These are phyloP conservation scores for Numenius arquata DNA, from an alignment of 2,113 vertebrate species.

Conservation along the genomic window DNA sequence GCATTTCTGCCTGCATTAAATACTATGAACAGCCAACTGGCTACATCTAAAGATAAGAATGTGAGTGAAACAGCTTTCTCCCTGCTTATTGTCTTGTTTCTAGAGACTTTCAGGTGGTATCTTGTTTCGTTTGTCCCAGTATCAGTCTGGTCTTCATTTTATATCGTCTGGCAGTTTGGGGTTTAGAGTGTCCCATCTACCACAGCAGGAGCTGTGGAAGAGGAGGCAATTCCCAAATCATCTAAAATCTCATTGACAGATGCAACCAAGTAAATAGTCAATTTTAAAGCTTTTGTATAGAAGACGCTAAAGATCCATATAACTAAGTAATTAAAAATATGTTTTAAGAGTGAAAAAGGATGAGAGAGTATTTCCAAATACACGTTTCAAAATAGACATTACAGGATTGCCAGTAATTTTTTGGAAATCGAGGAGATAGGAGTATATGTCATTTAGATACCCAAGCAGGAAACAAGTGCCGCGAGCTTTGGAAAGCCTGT, in stretches of 20 bases:
- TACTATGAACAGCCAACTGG: neutral
- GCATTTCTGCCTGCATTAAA: neutral
- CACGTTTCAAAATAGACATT: neutral
- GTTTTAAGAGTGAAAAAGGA: neutral
- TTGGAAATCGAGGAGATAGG: neutral
- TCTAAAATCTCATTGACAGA: neutral
- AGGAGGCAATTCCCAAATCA: neutral
- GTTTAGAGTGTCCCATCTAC: neutral
- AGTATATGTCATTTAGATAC: constrained; percentile 14
- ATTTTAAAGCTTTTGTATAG: neutral
- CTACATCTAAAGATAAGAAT: accelerated
- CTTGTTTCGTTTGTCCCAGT: neutral
- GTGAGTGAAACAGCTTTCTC: neutral
- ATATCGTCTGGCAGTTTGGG: neutral
- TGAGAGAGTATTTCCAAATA: neutral
- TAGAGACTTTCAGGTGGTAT: neutral
- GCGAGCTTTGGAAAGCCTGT: neutral
- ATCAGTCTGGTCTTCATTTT: neutral
- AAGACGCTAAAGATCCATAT: neutral
- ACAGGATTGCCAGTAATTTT: neutral
- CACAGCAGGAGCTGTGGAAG: neutral
- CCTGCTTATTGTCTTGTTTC: neutral
- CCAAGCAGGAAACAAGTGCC: neutral
- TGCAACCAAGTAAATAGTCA: neutral
- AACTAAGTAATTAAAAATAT: neutral